Percentiles rank a stretch among this genome's conserved stretches.
phyloP scores from a whole-genome alignment of 1,140 invertebrate species.

The Saxidomus purpurata region DNA sequence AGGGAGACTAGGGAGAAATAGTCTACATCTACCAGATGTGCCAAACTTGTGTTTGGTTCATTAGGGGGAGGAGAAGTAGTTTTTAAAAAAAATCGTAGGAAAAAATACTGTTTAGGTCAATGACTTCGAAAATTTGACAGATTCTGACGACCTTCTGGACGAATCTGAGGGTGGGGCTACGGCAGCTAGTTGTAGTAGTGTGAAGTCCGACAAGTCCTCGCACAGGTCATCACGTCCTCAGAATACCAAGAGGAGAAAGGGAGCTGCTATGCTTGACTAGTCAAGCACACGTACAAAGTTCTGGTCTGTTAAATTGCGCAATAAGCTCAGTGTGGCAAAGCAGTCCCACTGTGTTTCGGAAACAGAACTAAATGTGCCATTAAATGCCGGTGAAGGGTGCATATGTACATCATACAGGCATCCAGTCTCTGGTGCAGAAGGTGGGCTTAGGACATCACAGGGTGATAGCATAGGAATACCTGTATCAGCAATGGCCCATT shows the following conservation, averaged over 20 bases:
- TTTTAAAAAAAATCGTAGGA: background rate
- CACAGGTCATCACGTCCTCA: slow-evolving; percentile 28
- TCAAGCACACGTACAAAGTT: slow-evolving; percentile 73
- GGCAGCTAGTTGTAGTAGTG: background rate
- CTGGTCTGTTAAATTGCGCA: slow-evolving; percentile 78
- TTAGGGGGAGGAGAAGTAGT: too few species aligned
- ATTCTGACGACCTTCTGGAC: slow-evolving; percentile 70
- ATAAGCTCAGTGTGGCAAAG: slow-evolving; percentile 70
- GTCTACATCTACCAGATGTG: too few species aligned
- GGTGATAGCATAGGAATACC: slow-evolving; percentile 12
- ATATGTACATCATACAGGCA: slow-evolving; percentile 68
- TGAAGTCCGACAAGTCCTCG: background rate
- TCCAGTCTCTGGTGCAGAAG: slow-evolving; percentile 38
- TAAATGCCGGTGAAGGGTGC: slow-evolving; percentile 49
- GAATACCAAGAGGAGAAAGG: slow-evolving; percentile 64
- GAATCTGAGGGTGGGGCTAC: slow-evolving; percentile 35
- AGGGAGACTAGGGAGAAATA: too few species aligned
- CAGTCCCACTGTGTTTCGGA: slow-evolving; percentile 49
- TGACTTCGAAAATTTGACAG: slow-evolving; percentile 70
- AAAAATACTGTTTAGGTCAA: slow-evolving; percentile 62
- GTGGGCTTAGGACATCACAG: background rate
- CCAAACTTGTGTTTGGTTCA: too few species aligned
- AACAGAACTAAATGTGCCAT: slow-evolving; percentile 39
- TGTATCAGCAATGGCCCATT: slow-evolving; percentile 23
- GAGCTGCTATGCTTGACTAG: slow-evolving; percentile 29